Percentiles rank a stretch among this genome's conserved stretches.
Evolutionary conservation across 2,888 invertebrate genomes (phyloP).

Genomic region (Rugalucina vietnamica): DNA sequence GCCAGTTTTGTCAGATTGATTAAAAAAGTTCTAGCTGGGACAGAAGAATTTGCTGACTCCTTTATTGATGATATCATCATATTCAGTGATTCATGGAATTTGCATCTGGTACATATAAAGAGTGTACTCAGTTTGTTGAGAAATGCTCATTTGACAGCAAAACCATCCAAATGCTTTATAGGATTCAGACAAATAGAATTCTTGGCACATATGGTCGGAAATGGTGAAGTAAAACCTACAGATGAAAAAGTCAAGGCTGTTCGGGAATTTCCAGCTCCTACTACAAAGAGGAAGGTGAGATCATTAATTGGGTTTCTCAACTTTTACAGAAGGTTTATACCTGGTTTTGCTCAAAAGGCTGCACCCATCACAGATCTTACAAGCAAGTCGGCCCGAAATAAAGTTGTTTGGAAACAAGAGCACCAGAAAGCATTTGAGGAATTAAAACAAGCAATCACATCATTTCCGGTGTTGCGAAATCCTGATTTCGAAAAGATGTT

Average conservation of each 20-base stretch:
- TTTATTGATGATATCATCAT: slow-evolving; percentile 9
- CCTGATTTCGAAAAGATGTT: neutral
- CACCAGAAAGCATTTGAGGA: neutral
- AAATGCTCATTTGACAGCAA: neutral
- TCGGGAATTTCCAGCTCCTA: neutral
- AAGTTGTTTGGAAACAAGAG: neutral
- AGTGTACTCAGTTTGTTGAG: neutral
- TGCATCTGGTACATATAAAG: neutral
- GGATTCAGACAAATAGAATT: neutral
- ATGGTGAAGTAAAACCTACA: neutral
- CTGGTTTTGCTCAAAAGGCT: neutral
- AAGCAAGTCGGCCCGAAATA: neutral
- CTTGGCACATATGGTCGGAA: neutral
- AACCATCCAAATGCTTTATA: neutral
- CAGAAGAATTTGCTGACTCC: neutral
- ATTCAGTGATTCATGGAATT: neutral
- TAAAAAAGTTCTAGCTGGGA: neutral
- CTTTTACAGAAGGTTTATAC: neutral
- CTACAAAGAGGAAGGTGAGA: neutral
- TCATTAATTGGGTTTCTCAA: neutral
- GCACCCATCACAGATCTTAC: neutral
- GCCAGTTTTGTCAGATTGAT: neutral
- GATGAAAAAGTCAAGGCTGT: neutral
- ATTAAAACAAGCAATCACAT: neutral
- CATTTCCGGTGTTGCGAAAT: neutral